Conservation (phyloP, 1,140 invertebrate genomes). For the Cataglyphis hispanica region DNA sequence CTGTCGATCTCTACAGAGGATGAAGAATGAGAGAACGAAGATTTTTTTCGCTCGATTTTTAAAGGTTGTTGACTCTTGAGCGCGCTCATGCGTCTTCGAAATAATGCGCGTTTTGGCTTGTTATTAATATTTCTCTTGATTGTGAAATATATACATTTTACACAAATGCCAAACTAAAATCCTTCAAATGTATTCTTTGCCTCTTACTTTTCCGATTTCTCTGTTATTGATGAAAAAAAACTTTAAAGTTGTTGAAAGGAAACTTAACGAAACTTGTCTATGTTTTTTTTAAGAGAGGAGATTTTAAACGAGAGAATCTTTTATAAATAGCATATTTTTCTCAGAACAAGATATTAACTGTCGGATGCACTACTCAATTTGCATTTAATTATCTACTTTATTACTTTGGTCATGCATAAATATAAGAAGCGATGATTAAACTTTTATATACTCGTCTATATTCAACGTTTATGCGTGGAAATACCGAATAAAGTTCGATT, state of each 20-base stretch:
- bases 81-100: neutral
- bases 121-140: constrained; percentile 7
- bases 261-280: neutral
- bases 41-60: constrained; percentile 53
- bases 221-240: neutral
- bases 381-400: constrained; percentile 47
- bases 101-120: neutral
- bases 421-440: constrained; percentile 6
- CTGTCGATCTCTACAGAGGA: constrained; percentile 57
- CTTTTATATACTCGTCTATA: constrained; percentile 12
- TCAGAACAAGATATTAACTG: constrained; percentile 22
- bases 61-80: constrained; percentile 29
- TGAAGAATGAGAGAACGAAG: constrained; percentile 44
- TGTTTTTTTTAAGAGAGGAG: neutral
- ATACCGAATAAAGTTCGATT: neutral
- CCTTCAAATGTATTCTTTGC: neutral
- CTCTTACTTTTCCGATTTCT: neutral
- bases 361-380: constrained; percentile 16
- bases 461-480: constrained; percentile 8
- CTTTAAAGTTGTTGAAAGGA: neutral
- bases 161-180: neutral
- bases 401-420: constrained; percentile 18
- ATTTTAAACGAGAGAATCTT: neutral
- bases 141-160: neutral
- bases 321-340: neutral